phyloP scores from a whole-genome alignment of 2,797 vertebrate genomes.

The Setipinna tenuifilis region DNA sequence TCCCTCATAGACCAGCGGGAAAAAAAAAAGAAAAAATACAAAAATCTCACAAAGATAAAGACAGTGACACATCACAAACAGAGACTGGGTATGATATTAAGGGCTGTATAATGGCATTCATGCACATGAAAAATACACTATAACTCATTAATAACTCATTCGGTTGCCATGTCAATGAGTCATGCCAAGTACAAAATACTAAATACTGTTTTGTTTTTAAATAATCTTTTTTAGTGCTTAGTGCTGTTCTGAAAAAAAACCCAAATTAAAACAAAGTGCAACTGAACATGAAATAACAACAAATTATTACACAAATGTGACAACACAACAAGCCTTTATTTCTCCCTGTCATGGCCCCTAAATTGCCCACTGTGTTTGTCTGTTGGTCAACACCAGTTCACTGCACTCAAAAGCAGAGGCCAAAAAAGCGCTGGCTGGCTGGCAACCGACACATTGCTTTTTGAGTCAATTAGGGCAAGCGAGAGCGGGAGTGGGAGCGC shows the following conservation, averaged over 20 bases:
- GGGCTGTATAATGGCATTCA: too few species aligned
- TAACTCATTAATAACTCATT: background rate
- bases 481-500: background rate
- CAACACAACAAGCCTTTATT: background rate
- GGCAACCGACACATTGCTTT: background rate
- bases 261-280: too few species aligned
- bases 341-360: background rate
- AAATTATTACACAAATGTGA: too few species aligned
- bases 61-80: background rate
- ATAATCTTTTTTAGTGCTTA: too few species aligned
- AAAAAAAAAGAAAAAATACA: background rate
- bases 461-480: background rate
- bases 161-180: background rate
- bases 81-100: too few species aligned
- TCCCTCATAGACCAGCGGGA: too few species aligned
- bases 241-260: too few species aligned
- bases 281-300: too few species aligned
- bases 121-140: background rate
- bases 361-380: background rate
- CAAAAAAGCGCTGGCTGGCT: background rate
- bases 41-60: background rate
- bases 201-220: too few species aligned
- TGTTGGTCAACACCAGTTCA: background rate
- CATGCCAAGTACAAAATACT: background rate
- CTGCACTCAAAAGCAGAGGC: background rate